These are phyloP conservation scores for Cerastis leucographa DNA, from an alignment of 2,888 invertebrate genomes.

Conservation along the genomic window DNA sequence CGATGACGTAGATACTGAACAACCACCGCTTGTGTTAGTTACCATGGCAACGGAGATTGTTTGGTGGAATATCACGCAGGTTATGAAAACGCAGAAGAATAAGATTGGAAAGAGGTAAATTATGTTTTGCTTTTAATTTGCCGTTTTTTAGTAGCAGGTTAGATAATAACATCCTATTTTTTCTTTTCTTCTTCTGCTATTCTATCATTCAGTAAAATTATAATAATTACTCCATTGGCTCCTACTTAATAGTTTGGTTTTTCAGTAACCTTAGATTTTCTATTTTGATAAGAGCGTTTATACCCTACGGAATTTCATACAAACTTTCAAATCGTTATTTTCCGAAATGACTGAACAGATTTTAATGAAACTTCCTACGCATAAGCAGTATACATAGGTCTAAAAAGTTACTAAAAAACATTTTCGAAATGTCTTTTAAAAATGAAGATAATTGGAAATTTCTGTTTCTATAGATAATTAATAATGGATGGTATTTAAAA, in stretches of 20 bases:
- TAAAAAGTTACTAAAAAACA: too few species aligned
- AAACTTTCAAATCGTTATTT: too few species aligned
- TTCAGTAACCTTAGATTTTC: not conserved
- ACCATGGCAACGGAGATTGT: constrained; percentile 91
- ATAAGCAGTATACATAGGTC: too few species aligned
- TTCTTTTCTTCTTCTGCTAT: not conserved
- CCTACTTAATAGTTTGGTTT: not conserved
- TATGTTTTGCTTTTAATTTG: not conserved
- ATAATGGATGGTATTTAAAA: too few species aligned
- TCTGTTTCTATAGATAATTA: too few species aligned
- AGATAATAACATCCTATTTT: not conserved
- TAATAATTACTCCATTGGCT: not conserved
- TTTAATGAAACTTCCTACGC: too few species aligned
- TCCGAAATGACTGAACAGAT: too few species aligned
- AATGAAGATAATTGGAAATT: too few species aligned
- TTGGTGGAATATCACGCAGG: constrained; percentile 90
- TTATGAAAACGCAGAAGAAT: constrained; percentile 76
- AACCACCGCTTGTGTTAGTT: constrained; percentile 88
- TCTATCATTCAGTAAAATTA: not conserved
- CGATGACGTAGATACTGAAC: constrained; percentile 70
- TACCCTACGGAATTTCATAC: too few species aligned
- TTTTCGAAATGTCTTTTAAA: too few species aligned
- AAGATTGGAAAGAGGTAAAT: constrained; percentile 75
- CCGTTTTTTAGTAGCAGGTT: not conserved
- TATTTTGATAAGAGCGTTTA: too few species aligned